Percentiles rank a stretch among this genome's conserved stretches.
These are phyloP conservation scores for Octodon degus DNA, from an alignment of 2,113 vertebrate species.

Conservation along the genomic window DNA sequence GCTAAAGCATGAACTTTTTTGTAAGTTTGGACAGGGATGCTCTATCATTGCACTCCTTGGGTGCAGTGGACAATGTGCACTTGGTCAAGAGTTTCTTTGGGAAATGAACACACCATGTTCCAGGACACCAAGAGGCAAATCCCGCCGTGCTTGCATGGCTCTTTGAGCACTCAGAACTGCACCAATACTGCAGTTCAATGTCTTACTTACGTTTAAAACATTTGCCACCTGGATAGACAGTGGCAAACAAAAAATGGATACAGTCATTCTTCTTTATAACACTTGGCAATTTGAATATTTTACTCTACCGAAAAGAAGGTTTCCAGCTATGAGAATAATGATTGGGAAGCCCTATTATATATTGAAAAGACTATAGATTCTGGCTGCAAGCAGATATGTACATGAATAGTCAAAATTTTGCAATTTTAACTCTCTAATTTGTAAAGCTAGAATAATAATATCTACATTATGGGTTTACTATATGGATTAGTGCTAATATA, in stretches of 20 bases:
- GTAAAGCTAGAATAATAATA: neutral
- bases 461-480: neutral
- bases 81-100: neutral
- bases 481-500: neutral
- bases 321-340: slow-evolving; percentile 9
- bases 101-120: neutral
- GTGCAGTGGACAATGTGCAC: neutral
- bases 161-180: neutral
- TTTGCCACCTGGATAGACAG: neutral
- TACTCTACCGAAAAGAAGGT: neutral
- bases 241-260: neutral
- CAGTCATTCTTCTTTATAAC: neutral
- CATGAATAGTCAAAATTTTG: neutral
- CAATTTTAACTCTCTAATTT: slow-evolving; percentile 5
- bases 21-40: neutral
- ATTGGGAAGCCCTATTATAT: neutral
- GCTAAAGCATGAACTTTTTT: neutral
- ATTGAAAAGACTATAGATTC: neutral
- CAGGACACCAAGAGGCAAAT: neutral
- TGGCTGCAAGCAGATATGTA: neutral
- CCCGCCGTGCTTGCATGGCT: neutral
- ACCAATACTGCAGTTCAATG: neutral
- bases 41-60: neutral
- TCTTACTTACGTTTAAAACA: slow-evolving; percentile 7
- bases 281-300: neutral